phyloP scores from a whole-genome alignment of 2,797 vertebrate genomes.

The Rallus crepitans region DNA sequence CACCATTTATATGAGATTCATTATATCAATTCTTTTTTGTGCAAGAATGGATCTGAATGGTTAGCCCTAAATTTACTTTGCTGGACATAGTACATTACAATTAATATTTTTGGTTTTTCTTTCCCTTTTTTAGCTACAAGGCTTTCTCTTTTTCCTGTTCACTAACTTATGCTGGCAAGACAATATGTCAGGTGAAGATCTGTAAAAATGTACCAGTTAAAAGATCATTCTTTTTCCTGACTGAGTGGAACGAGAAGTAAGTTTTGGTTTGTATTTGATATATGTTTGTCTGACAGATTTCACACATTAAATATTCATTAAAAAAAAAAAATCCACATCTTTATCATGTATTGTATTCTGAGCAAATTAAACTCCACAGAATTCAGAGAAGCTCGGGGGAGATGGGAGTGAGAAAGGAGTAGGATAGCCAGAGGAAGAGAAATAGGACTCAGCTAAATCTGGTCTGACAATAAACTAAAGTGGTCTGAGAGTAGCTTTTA shows the following conservation, averaged over 20 bases:
- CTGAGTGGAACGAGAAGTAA: conserved; percentile 78
- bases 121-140: conserved; percentile 53
- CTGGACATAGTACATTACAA: neutral
- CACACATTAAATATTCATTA: neutral
- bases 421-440: neutral
- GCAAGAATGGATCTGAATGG: neutral
- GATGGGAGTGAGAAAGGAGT: neutral
- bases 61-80: neutral
- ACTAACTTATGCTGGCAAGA: conserved; percentile 77
- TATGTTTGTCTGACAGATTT: neutral
- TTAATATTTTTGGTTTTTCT: neutral
- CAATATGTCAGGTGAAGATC: conserved; percentile 75
- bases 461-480: neutral
- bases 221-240: conserved; percentile 68
- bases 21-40: neutral
- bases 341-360: neutral
- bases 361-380: neutral
- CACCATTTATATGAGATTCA: neutral
- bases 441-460: neutral
- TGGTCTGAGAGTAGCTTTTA: neutral
- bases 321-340: neutral
- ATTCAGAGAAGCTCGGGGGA: neutral
- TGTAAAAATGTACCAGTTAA: conserved; percentile 31
- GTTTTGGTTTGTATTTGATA: conserved; percentile 36
- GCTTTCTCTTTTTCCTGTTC: conserved; percentile 76